Percentiles rank a stretch among this genome's conserved stretches.
phyloP scores from a whole-genome alignment of 2,113 vertebrate species.

The Riparia riparia region DNA sequence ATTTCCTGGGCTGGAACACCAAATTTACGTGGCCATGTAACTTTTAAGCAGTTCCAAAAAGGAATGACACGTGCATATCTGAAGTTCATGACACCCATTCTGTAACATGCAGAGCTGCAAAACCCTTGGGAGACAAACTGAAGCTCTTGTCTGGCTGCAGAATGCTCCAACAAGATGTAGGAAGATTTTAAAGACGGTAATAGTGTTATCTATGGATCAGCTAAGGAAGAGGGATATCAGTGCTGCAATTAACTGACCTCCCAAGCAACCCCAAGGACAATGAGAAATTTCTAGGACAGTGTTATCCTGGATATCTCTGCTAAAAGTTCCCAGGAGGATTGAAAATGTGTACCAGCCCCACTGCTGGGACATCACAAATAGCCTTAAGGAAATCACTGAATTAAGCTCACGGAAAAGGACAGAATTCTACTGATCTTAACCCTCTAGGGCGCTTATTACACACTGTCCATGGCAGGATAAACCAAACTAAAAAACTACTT shows the following conservation, averaged over 20 bases:
- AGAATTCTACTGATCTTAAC: background rate
- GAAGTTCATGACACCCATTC: background rate
- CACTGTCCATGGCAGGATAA: background rate
- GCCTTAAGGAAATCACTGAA: background rate
- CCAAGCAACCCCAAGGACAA: background rate
- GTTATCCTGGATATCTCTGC: background rate
- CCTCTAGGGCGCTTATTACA: background rate
- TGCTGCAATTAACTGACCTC: background rate
- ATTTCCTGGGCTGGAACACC: background rate
- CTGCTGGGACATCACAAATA: background rate
- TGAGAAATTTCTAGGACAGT: background rate
- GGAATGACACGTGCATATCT: background rate
- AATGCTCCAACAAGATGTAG: background rate
- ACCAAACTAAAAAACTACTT: background rate
- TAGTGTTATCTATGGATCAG: background rate
- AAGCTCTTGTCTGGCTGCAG: background rate
- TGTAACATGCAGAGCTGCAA: background rate
- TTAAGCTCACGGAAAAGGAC: background rate
- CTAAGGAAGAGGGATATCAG: background rate
- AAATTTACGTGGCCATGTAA: background rate
- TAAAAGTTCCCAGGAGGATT: background rate
- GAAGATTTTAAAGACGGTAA: background rate
- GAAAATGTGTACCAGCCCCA: background rate
- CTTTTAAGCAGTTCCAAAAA: background rate
- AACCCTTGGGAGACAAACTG: background rate